Evolutionary conservation across 2,888 invertebrate species (phyloP), one percentile per base, ranked within the genome.

Genomic region (Bellardia bayeri): DNA sequence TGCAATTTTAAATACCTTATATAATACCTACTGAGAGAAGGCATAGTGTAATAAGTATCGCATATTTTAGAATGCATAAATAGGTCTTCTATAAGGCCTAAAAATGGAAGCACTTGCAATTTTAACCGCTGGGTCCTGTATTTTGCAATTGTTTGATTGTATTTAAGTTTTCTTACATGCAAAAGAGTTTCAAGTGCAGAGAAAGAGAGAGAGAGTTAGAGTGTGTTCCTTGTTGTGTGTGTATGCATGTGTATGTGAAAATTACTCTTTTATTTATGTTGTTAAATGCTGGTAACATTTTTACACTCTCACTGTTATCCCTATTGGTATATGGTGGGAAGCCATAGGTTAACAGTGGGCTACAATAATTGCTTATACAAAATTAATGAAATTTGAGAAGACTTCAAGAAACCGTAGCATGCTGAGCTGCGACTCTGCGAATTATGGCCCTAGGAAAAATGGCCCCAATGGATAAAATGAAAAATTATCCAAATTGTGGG

Each of bases 101-200:
- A 0, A 23, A 23, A 23, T 23, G 23, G 23, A 23, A 23, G 23
- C 23, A 1, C 23, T 23, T 23, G 23, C 23, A 23, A 23, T 23
- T 23, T 23, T 23, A 23, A 23, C 23, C 23, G 23, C 23, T 23
- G 23, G 23, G 23, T 58, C 45, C 11, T 37, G 69, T 74, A 82
- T 78, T 75, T 66, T 79, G 7, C 40, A 71, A 76, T 78, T 56
- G 40, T 86, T 83, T 80, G 78, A 63, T 51, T 69, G 76, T 71
- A 58, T 23, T 23, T 76, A 40, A 11, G 63, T 72, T 37, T 49
- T 49, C 0, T 56, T 61, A 16, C 4, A 13, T 54, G 14, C 0
- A 40, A 56, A n/a, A 64, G 54, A 54, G 11, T n/a, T 14, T 64
- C n/a, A 64, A 14, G 23, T 40, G 40, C 42, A 54, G 13, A 23